Evolutionary conservation across 2,797 vertebrate species (phyloP).

Genomic region (Pelobates cultripes): DNA sequence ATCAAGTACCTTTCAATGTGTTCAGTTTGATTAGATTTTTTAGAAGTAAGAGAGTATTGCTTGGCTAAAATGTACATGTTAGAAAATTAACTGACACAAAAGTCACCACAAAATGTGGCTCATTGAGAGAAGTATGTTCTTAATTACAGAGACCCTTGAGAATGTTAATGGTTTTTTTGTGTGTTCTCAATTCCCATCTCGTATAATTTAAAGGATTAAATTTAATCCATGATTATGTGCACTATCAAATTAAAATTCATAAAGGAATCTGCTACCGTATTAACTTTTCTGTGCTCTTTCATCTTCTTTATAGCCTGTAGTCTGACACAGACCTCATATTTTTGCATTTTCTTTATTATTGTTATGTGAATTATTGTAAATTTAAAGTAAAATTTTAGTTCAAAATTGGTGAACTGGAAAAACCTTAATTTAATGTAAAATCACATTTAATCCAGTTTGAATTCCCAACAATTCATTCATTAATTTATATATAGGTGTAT

Average conservation of each 20-base stretch:
- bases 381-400: too few relatives aligned
- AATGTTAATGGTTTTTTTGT: conserved; percentile 37
- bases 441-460: too few relatives aligned
- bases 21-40: background rate
- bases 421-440: too few relatives aligned
- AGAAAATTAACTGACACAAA: conserved; percentile 37
- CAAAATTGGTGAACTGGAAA: too few relatives aligned
- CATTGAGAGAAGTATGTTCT: conserved; percentile 28
- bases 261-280: conserved; percentile 33
- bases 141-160: conserved; percentile 35
- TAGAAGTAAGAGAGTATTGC: background rate
- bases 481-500: too few relatives aligned
- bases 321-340: conserved; percentile 42
- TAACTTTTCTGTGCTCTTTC: conserved; percentile 40
- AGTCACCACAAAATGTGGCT: conserved; percentile 36
- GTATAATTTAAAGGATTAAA: conserved; percentile 51
- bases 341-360: background rate
- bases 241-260: conserved; percentile 44
- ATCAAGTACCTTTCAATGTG: too few relatives aligned
- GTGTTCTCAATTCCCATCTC: conserved; percentile 36
- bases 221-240: conserved; percentile 50
- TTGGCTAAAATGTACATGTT: conserved; percentile 19
- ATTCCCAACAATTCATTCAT: too few relatives aligned
- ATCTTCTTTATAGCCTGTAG: conserved; percentile 15
- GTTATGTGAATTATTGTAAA: too few relatives aligned